Base-by-base conservation (phyloP, 2,888 invertebrate genomes). In the Spodoptera picta region DNA sequence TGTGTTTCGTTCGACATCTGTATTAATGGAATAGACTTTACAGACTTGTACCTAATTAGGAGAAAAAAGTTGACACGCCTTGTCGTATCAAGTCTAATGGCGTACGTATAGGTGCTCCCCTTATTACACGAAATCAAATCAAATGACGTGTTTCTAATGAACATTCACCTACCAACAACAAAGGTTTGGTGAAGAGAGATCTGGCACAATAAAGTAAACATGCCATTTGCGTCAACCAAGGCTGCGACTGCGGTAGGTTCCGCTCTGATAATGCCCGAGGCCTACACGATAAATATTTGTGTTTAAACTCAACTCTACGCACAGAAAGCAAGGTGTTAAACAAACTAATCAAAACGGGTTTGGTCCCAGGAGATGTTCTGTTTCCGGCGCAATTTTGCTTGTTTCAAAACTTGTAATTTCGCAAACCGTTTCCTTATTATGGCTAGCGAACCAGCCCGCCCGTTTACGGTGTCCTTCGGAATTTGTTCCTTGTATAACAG, bases 231-330 rank as follows among this genome's bases (percentile, higher is more conserved):
- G 75, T 73, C 69, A 73, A 63, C 68, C 83, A 83, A 83, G 83
- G 86, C 77, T 82, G 79, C 60, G 61, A 81, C 76, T 80, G 81
- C 65, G 64, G 74, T 70, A 62, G 79, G 85, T 88, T 86, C 84
- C 84, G 87, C 87, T 87, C 88, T 87, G 84, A 87, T 88, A 83
- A 86, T 73, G 64, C 55, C 61, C 76, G 77, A 83, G 84, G 82
- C 82, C 84, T 75, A 73, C 66, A 69, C 78, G 76, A 82, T 82
- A 70, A 73, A 70, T 69, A 73, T 73, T 73, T 58, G 53, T 54
- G 42, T 60, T 69, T 64, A 43, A 50, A 60, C 60, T 54, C 41
- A 60, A 56, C 72, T 65, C 55, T 65, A 69, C 64, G 47, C 60
- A 52, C 55, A 61, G 56, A 55, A 47, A n/a, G 36, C 60, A 41